Conservation (phyloP, 2,888 invertebrate genomes). For the Odontocerum albicorne region DNA sequence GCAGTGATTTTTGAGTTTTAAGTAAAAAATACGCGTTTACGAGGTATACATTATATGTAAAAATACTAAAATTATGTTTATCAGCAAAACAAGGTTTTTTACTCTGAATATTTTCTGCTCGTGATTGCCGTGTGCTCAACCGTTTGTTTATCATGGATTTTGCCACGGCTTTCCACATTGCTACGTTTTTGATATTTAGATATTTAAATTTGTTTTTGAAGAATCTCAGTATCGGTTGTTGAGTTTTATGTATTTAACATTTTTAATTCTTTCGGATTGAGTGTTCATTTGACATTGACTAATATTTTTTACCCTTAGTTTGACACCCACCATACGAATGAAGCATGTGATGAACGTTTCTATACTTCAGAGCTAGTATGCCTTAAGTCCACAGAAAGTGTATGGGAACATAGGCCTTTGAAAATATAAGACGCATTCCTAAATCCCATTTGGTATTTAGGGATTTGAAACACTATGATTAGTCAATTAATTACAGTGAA, state of each 20-base stretch:
- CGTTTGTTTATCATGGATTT: slow-evolving; percentile 10
- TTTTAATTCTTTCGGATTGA: slow-evolving; percentile 8
- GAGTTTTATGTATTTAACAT: slow-evolving; percentile 16
- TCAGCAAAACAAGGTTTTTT: slow-evolving; percentile 59
- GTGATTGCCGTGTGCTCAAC: slow-evolving; percentile 10
- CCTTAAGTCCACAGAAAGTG: too few relatives aligned
- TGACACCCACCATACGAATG: slow-evolving; percentile 6
- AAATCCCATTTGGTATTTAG: too few relatives aligned
- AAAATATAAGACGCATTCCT: too few relatives aligned
- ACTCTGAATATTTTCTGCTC: slow-evolving; percentile 30
- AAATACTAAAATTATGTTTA: slow-evolving; percentile 56
- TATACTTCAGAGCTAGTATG: too few relatives aligned
- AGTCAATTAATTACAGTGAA: too few relatives aligned
- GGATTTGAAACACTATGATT: too few relatives aligned
- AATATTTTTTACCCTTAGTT: slow-evolving; percentile 2
- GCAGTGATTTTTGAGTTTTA: slow-evolving; percentile 19
- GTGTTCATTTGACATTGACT: slow-evolving; percentile 12
- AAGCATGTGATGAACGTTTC: slow-evolving; percentile 12
- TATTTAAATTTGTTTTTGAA: background rate
- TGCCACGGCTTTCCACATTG: slow-evolving; percentile 25
- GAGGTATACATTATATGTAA: slow-evolving; percentile 24
- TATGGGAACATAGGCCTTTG: too few relatives aligned
- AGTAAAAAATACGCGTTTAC: slow-evolving; percentile 9
- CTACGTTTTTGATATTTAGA: slow-evolving; percentile 18
- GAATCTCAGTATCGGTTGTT: slow-evolving; percentile 3